Conservation (phyloP, 2,888 invertebrate genomes). For the Sicus ferrugineus region DNA sequence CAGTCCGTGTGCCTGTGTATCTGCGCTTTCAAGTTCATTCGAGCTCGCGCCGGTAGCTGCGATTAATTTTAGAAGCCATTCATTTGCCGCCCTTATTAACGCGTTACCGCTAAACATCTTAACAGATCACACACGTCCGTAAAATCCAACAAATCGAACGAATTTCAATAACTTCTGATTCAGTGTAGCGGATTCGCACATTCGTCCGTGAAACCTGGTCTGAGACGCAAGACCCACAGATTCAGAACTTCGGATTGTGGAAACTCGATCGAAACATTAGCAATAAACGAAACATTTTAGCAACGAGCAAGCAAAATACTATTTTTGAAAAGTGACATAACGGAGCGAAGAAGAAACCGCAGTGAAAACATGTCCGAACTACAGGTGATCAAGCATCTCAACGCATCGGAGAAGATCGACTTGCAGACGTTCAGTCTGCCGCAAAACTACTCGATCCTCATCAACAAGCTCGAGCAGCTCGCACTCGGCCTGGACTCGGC, state of each 20-base stretch:
- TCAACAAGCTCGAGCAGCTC: conserved; percentile 60
- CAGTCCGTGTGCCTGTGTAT: not conserved
- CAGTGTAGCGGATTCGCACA: conserved; percentile 26
- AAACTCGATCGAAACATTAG: too few species aligned
- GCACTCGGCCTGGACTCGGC: conserved; percentile 59
- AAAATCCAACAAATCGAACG: conserved; percentile 26
- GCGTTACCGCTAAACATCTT: not conserved
- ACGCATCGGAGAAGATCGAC: conserved; percentile 51
- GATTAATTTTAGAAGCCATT: not conserved
- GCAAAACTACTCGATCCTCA: conserved; percentile 60
- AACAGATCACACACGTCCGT: not conserved
- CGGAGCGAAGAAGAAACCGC: not conserved
- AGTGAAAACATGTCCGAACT: conserved; percentile 30
- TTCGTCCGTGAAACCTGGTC: not conserved
- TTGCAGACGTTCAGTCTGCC: conserved; percentile 54
- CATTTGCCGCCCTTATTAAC: conserved; percentile 28
- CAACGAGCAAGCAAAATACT: not conserved
- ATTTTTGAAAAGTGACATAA: not conserved
- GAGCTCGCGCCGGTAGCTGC: not conserved
- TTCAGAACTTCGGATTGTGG: not conserved
- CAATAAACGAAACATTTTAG: not conserved
- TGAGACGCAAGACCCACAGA: not conserved
- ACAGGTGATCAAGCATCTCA: conserved; percentile 28
- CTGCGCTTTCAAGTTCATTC: not conserved
- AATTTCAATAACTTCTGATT: conserved; percentile 4